phyloP scores from a whole-genome alignment of 2,797 vertebrate species.

The Halcyon badia region DNA sequence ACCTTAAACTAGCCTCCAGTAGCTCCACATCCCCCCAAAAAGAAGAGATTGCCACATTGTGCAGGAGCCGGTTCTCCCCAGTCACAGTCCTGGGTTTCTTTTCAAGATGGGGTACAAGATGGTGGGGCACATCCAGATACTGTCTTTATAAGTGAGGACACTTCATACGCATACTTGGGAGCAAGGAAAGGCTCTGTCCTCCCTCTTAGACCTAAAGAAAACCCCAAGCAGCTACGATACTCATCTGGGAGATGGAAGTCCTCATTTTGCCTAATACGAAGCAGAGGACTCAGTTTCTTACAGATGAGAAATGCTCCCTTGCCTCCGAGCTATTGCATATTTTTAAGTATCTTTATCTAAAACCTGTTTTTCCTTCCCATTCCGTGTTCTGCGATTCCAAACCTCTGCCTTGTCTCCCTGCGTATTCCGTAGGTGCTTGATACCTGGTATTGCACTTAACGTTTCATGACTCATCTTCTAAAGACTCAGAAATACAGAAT shows the following conservation, averaged over 20 bases:
- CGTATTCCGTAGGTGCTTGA: not conserved
- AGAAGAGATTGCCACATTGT: rapidly evolving
- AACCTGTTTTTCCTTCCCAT: not conserved
- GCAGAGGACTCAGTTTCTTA: not conserved
- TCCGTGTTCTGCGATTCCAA: not conserved
- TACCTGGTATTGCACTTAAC: not conserved
- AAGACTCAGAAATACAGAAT: not conserved
- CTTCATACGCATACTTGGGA: not conserved
- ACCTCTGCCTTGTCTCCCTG: not conserved
- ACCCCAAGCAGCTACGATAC: rapidly evolving
- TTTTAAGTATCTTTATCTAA: not conserved
- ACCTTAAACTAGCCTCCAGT: not conserved
- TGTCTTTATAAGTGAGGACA: not conserved
- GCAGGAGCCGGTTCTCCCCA: not conserved
- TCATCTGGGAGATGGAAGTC: not conserved
- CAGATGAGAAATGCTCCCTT: not conserved
- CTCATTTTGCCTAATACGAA: not conserved
- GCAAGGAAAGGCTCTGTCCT: not conserved
- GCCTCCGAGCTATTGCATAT: rapidly evolving
- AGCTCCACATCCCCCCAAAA: not conserved
- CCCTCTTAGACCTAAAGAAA: not conserved
- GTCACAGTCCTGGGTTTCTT: not conserved
- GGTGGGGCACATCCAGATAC: not conserved
- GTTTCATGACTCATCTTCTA: not conserved
- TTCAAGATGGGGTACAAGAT: not conserved